phyloP scores from a whole-genome alignment of 2,113 vertebrate genomes.

The Ictalurus furcatus region DNA sequence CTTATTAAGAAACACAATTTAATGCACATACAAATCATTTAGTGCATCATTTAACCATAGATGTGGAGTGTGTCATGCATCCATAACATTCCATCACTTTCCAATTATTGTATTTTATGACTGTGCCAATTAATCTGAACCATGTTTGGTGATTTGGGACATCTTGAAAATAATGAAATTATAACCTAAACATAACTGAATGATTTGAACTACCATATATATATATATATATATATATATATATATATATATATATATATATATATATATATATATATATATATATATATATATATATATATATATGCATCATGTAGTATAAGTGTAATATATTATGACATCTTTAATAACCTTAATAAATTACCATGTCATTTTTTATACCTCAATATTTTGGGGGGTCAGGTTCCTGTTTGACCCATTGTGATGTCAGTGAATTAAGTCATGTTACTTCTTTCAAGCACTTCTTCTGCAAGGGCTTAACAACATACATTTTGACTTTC shows the following conservation, averaged over 20 bases:
- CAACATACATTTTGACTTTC: neutral
- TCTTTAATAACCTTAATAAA: neutral
- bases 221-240: too few relatives aligned
- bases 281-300: neutral
- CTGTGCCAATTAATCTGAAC: neutral
- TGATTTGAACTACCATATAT: neutral
- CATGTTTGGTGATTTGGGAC: neutral
- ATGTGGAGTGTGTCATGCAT: neutral
- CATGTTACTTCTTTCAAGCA: neutral
- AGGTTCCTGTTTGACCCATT: neutral
- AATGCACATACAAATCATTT: neutral
- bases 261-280: too few relatives aligned
- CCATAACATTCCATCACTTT: neutral
- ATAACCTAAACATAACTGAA: neutral
- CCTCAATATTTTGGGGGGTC: neutral
- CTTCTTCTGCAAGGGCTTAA: neutral
- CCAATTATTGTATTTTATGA: neutral
- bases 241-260: too few relatives aligned
- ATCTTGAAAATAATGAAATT: neutral
- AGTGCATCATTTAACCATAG: neutral
- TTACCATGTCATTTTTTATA: neutral
- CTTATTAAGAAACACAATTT: neutral
- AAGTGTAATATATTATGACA: neutral
- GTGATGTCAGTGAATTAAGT: neutral
- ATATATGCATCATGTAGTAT: neutral